phyloP scores from a whole-genome alignment of 2,888 invertebrate species.

The Dermolepida albohirtum region DNA sequence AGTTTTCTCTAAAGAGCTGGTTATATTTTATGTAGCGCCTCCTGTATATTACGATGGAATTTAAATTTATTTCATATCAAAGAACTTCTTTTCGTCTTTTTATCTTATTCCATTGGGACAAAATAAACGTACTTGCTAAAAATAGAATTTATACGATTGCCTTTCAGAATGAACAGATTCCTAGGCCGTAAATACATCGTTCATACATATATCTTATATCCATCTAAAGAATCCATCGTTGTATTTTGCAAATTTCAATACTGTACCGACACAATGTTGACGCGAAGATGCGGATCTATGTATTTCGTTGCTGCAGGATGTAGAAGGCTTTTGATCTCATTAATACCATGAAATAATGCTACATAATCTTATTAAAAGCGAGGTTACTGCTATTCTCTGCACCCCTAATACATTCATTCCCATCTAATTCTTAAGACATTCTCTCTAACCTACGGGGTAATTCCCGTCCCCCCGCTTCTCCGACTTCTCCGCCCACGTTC shows the following conservation, averaged over 20 bases:
- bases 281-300: constrained; percentile 54
- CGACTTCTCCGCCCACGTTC: constrained; percentile 18
- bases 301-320: constrained; percentile 67
- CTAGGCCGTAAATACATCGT: background rate
- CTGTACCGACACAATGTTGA: constrained; percentile 54
- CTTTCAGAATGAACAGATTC: constrained; percentile 1
- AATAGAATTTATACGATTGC: no score
- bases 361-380: constrained; percentile 81
- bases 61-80: no score
- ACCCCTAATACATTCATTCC: constrained; percentile 66
- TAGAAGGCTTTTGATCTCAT: constrained; percentile 80
- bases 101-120: no score
- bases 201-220: constrained; percentile 22
- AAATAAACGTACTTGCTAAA: no score
- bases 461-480: constrained; percentile 3
- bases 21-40: no score
- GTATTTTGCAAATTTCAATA: constrained; percentile 26
- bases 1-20: no score
- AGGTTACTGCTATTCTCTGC: constrained; percentile 73
- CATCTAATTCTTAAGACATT: constrained; percentile 65
- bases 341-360: constrained; percentile 82
- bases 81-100: no score
- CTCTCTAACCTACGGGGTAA: constrained; percentile 34
- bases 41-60: no score
- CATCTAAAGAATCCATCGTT: constrained; percentile 26